Evolutionary conservation across 2,797 vertebrate species (phyloP), one percentile per base, ranked within the genome.

Genomic region (Sternarchorhynchus goeldii): DNA sequence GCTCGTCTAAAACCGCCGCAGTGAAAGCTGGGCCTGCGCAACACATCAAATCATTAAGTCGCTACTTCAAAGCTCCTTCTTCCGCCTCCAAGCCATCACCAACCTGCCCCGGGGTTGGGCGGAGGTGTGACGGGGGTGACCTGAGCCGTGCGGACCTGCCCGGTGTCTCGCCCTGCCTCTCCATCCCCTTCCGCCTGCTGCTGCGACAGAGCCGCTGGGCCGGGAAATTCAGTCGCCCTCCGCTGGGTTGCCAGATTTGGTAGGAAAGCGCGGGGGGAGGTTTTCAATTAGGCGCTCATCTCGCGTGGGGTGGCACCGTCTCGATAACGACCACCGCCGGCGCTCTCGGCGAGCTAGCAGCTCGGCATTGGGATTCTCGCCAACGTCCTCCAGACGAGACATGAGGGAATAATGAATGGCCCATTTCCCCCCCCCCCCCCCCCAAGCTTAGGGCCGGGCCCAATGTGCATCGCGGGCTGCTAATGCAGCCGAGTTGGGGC

Each of bases 191-290:
- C 25, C 25, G 25, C 25, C 25, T 25, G 25, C 25, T 85, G 80
- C 55, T 82, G 86, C 88, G 86, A 91, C 88, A 85, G 86, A 91
- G 83, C 87, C 87, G 89, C 82, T 86, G 84, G 86, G 86, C 88
- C 81, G 80, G 77, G 86, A 90, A 90, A 93, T 92, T 92, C 85
- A 87, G 91, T 89, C 91, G 85, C 86, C 88, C 70, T 25, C 75
- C 60, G 77, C 57, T 77, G 45, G 55, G 39, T 81, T 12, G 25
- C 83, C 39, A 63, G 84, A 79, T 82, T 80, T 83, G 78, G 83
- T 86, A 80, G 86, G 80, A 72, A 85, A 89, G 86, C 83, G 81
- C 77, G 85, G 83, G 80, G 90, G 85, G 25, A 25, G 87, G 88
- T 90, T 82, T 87, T 90, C 87, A 89, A 90, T 91, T 89, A 91